These are phyloP conservation scores for Coecobrya sp. DNA, from an alignment of 2,888 invertebrate genomes.

Conservation along the genomic window DNA sequence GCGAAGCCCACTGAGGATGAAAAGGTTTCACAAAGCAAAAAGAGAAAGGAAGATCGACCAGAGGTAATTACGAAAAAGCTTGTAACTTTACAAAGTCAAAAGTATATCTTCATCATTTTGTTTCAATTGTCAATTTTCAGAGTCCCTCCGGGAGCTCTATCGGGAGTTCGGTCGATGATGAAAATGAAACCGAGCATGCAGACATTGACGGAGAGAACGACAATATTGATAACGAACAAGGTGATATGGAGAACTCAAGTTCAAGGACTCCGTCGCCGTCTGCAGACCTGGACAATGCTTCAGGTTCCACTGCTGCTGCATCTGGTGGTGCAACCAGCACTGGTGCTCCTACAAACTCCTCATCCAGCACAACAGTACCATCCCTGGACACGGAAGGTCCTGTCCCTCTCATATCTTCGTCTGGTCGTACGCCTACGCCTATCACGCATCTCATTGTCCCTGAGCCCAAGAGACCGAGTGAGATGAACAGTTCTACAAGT, in stretches of 20 bases:
- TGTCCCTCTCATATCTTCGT: conserved; percentile 76
- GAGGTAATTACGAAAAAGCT: conserved; percentile 87
- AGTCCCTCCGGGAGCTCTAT: conserved; percentile 95
- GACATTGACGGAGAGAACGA: conserved; percentile 84
- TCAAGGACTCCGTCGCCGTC: conserved; percentile 86
- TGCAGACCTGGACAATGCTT: conserved; percentile 80
- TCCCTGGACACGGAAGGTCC: conserved; percentile 68
- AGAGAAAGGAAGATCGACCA: conserved; percentile 90
- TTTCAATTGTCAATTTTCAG: conserved; percentile 82
- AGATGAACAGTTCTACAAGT: conserved; percentile 55
- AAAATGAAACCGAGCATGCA: conserved; percentile 87
- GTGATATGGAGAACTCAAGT: conserved; percentile 86
- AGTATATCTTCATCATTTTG: conserved; percentile 47
- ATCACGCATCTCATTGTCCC: conserved; percentile 82
- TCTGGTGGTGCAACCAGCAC: conserved; percentile 9
- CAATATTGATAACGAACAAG: conserved; percentile 85
- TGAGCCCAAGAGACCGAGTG: conserved; percentile 84
- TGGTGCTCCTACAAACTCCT: background rate
- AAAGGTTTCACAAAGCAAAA: conserved; percentile 90
- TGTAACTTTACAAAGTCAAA: background rate
- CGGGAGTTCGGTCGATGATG: conserved; percentile 93
- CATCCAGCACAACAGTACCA: conserved; percentile 57
- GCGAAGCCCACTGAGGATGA: conserved; percentile 88
- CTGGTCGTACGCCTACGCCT: conserved; percentile 78
- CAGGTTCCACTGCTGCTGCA: conserved; percentile 73